These are phyloP conservation scores for Willowsia nigromaculata DNA, from an alignment of 2,888 invertebrate species.

Conservation along the genomic window DNA sequence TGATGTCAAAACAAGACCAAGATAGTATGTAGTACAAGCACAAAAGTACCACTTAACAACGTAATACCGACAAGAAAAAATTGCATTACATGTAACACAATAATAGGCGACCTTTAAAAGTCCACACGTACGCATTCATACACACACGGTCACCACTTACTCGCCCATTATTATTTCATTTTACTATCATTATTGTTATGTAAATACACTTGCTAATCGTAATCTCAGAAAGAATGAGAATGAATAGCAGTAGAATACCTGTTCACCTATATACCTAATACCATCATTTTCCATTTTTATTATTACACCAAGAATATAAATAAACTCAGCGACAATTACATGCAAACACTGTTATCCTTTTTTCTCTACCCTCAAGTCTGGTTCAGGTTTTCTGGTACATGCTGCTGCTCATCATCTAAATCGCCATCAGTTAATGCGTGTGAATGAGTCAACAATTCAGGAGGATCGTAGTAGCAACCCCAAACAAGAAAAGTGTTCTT, in stretches of 20 bases:
- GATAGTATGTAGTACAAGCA: neutral
- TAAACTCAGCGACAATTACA: neutral
- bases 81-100: too few species aligned
- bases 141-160: neutral
- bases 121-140: too few species aligned
- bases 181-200: neutral
- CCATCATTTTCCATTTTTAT: conserved; percentile 4
- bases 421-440: conserved; percentile 1
- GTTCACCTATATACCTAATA: conserved; percentile 47
- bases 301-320: neutral
- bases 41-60: neutral
- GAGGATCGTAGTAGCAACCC: too few species aligned
- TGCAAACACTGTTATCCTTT: neutral
- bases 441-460: conserved; percentile 31
- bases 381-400: conserved; percentile 42
- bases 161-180: neutral
- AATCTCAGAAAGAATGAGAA: neutral
- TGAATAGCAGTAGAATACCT: conserved; percentile 19
- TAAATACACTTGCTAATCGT: conserved; percentile 2
- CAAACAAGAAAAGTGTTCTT: conserved; percentile 28
- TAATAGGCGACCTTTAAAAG: conserved; percentile 18
- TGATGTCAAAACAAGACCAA: neutral
- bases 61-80: too few species aligned
- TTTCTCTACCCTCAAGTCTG: neutral
- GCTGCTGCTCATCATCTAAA: neutral